Base-by-base conservation (phyloP, 2,113 vertebrate genomes). In the Psittacara wagleri region DNA sequence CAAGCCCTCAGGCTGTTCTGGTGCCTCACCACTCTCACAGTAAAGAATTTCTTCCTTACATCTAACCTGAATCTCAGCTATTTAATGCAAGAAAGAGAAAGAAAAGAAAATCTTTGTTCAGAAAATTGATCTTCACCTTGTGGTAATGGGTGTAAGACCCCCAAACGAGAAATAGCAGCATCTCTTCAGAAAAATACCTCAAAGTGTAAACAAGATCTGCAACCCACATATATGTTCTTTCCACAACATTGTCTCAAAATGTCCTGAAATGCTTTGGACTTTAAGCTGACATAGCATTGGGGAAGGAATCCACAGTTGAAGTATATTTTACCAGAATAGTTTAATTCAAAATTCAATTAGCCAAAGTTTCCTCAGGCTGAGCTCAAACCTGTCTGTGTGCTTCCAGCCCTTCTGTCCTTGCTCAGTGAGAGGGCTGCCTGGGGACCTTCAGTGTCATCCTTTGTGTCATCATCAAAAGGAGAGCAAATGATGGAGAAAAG, bases 71-170 rank as follows among this genome's bases (percentile, higher is more conserved):
- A 59, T 59, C 22, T 59, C 57, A 24, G 22, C 20, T 59, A 22
- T 59, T 59, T 59, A 35, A 35, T 24, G 33, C 13, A 35, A 16
- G 57, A 35, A 41, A 57, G 23, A 57, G 35, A 61, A 75, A 48
- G 17, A 55, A 67, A 61, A 31, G 14, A 17, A 59, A 63, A 63
- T 20, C 3, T n/a, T 1, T 48, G 7, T 52, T 72, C 0, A 0
- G 23, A 72, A 54, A 72, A 68, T 8, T 57, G 23, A 17, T 73
- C 13, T 62, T 33, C 11, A 19, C 9, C 17, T 61, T 48, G 20
- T 28, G n/a, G 15, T 51, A 44, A 68, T 11, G 49, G 37, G 59
- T 2, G 2, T n/a, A 41, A 35, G 4, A 51, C 5, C 4, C 5
- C 5, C 8, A 35, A 23, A 13, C 8, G 8, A 57, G 43, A 74